phyloP scores from a whole-genome alignment of 1,140 invertebrate genomes.

The Zaprionus capensis region DNA sequence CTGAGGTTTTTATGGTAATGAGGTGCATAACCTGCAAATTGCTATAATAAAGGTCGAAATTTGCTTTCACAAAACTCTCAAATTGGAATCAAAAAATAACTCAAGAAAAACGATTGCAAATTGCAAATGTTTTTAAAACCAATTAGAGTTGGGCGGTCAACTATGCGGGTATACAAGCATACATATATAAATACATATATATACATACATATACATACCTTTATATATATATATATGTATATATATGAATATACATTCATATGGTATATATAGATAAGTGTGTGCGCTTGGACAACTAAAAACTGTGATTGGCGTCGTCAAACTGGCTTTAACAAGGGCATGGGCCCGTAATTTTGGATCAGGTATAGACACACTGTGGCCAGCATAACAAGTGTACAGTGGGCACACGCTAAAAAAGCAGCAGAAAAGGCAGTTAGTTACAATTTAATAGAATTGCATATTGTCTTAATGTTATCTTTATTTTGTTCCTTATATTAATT shows the following conservation, averaged over 20 bases:
- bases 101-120: conserved; percentile 10
- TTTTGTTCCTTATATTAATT: background rate
- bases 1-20: background rate
- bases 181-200: conserved; percentile 8
- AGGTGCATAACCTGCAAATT: conserved; percentile 15
- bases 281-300: conserved; percentile 27
- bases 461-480: background rate
- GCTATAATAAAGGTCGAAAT: conserved; percentile 2
- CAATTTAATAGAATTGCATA: background rate
- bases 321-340: conserved; percentile 78
- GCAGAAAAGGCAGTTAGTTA: background rate
- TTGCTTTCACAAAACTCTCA: conserved; percentile 20
- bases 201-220: conserved; percentile 23
- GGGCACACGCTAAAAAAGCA: background rate
- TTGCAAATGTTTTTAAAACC: conserved; percentile 52
- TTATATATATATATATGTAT: background rate
- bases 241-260: too few relatives aligned
- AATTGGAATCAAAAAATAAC: background rate
- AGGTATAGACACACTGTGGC: conserved; percentile 32
- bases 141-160: conserved; percentile 71
- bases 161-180: conserved; percentile 22
- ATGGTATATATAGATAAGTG: background rate
- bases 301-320: conserved; percentile 54
- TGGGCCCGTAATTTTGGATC: conserved; percentile 26
- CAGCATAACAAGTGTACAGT: conserved; percentile 18